phyloP scores from a whole-genome alignment of 2,888 invertebrate genomes.

The Globia sparganii region DNA sequence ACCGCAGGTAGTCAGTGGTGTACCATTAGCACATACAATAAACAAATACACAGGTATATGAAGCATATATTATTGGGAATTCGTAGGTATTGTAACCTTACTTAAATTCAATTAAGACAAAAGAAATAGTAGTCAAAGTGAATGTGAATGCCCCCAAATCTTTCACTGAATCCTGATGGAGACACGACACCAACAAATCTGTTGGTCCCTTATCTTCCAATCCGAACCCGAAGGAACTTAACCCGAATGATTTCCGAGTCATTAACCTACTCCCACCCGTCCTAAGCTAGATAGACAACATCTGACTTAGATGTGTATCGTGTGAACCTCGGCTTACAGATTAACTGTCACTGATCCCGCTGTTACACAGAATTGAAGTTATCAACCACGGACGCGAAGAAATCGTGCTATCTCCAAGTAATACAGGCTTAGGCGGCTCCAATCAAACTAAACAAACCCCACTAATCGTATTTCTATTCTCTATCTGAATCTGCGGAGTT shows the following conservation, averaged over 20 bases:
- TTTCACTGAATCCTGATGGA: constrained; percentile 69
- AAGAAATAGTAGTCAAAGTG: constrained; percentile 36
- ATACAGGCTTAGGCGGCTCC: constrained; percentile 86
- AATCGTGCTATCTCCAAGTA: constrained; percentile 89
- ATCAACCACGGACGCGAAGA: constrained; percentile 88
- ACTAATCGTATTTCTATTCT: constrained; percentile 89
- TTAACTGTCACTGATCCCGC: constrained; percentile 83
- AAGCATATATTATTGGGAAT: background rate
- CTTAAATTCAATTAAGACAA: constrained; percentile 14
- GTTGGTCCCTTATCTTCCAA: constrained; percentile 88
- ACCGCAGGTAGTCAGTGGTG: background rate
- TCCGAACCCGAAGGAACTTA: constrained; percentile 86
- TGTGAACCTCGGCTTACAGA: constrained; percentile 86
- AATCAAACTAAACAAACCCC: constrained; percentile 90
- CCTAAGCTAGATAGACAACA: constrained; percentile 90
- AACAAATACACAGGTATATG: background rate
- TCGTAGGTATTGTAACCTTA: background rate
- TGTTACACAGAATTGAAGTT: constrained; percentile 86
- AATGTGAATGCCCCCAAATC: constrained; percentile 58
- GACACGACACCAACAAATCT: constrained; percentile 88
- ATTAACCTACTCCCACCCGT: constrained; percentile 87
- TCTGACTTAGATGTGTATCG: constrained; percentile 89
- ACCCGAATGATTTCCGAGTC: constrained; percentile 90
- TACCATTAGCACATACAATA: background rate
- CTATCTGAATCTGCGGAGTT: constrained; percentile 84